Evolutionary conservation across 2,888 invertebrate genomes (phyloP).

Genomic region (Trichopria drosophilae): DNA sequence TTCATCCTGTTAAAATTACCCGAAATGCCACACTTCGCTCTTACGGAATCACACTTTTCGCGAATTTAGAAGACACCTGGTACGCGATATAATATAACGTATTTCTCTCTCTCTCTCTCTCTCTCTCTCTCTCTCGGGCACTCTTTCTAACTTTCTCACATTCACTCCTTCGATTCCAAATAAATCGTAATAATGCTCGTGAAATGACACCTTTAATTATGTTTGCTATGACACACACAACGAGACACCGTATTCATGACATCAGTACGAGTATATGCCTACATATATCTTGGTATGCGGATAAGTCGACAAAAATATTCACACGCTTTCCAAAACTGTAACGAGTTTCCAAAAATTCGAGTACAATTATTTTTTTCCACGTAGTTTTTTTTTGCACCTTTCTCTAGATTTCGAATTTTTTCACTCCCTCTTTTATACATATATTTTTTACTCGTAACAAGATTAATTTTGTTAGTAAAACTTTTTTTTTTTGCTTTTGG

Average conservation of each 20-base stretch:
- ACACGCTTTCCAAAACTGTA: no score
- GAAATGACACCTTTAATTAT: conserved; percentile 42
- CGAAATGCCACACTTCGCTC: no score
- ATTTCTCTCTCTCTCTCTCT: conserved; percentile 3
- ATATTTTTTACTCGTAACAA: no score
- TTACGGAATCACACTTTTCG: conserved; percentile 35
- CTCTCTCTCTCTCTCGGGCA: conserved; percentile 3
- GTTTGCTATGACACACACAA: conserved; percentile 51
- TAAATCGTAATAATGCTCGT: conserved; percentile 45
- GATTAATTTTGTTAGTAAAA: no score
- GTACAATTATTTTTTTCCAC: no score
- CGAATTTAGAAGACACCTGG: conserved; percentile 48
- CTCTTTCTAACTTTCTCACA: conserved; percentile 7
- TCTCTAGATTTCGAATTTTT: no score
- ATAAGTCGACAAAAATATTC: no score
- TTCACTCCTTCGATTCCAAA: conserved; percentile 21
- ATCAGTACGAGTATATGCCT: conserved; percentile 54
- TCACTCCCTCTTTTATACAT: no score
- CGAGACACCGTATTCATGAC: conserved; percentile 51
- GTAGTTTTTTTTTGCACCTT: conserved; percentile 6
- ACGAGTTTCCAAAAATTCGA: no score
- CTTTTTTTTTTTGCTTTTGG: conserved; percentile 24
- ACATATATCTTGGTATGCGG: conserved; percentile 49
- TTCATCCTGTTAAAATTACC: no score
- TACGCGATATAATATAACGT: conserved; percentile 41